Percentiles rank a stretch among this genome's conserved stretches.
Conservation (phyloP, 2,888 invertebrate genomes). For the Oscheius sp. region DNA sequence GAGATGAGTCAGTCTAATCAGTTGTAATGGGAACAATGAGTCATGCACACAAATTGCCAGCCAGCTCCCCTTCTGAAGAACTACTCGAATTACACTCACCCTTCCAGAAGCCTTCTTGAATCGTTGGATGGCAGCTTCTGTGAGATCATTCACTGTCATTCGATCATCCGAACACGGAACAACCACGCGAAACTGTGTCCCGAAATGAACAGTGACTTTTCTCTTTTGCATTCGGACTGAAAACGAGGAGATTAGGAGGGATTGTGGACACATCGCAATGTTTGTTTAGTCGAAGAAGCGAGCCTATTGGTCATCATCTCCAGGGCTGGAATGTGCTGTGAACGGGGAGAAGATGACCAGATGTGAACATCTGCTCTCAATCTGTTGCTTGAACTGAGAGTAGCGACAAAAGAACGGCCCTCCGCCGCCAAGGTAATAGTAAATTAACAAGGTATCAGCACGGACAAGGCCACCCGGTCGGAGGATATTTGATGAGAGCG, state of each 20-base stretch:
- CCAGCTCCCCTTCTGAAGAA: slow-evolving; percentile 9
- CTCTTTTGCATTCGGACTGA: slow-evolving; percentile 35
- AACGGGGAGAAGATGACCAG: slow-evolving; percentile 4
- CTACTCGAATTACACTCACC: slow-evolving; percentile 37
- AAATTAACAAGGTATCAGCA: slow-evolving; percentile 39
- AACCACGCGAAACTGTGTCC: slow-evolving; percentile 47
- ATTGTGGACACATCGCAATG: not conserved
- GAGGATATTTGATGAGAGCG: slow-evolving; percentile 32
- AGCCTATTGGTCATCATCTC: slow-evolving; percentile 1
- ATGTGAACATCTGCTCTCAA: not conserved
- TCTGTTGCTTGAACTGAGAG: not conserved
- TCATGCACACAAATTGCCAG: not conserved
- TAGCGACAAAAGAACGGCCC: not conserved
- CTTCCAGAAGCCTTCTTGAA: slow-evolving; percentile 50
- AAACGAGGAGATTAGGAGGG: slow-evolving; percentile 6
- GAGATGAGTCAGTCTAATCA: not conserved
- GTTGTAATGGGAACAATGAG: slow-evolving; percentile 2
- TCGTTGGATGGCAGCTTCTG: slow-evolving; percentile 46
- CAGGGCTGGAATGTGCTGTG: slow-evolving; percentile 8
- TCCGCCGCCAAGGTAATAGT: slow-evolving; percentile 21
- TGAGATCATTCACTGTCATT: slow-evolving; percentile 46
- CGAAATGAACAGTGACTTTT: slow-evolving; percentile 55
- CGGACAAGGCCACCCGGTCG: slow-evolving; percentile 11
- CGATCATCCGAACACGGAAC: slow-evolving; percentile 48
- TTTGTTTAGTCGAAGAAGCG: not conserved